Evolutionary conservation across 2,888 invertebrate genomes (phyloP).

Genomic region (Molorchus minor): DNA sequence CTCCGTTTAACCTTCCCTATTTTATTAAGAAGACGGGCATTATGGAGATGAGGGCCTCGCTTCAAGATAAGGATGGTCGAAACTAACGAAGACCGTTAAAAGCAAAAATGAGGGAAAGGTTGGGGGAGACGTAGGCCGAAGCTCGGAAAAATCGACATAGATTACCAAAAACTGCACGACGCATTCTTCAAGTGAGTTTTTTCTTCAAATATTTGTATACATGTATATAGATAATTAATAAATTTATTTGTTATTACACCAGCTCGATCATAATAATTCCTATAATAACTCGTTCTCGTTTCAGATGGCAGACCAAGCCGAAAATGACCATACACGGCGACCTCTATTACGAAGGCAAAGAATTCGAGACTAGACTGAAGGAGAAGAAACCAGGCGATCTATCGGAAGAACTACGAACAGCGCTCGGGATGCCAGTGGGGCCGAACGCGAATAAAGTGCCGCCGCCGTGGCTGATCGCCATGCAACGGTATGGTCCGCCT

Average conservation of each 20-base stretch:
- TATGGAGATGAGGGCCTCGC: conserved; percentile 98
- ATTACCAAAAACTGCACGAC: conserved; percentile 99
- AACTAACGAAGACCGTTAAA: conserved; percentile 96
- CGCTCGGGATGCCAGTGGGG: conserved; percentile 98
- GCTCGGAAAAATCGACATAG: conserved; percentile 99
- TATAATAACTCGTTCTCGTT: conserved; percentile 16
- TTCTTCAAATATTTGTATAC: conserved; percentile 11
- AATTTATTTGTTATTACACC: too few relatives aligned
- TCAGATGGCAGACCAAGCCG: conserved; percentile 97
- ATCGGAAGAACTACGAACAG: conserved; percentile 93
- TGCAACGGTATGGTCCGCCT: conserved; percentile 98
- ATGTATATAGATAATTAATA: not conserved
- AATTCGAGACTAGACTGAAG: conserved; percentile 95
- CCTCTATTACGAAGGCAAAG: conserved; percentile 98
- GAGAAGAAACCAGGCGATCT: conserved; percentile 99
- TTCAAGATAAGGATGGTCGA: conserved; percentile 96
- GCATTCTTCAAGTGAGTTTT: conserved; percentile 91
- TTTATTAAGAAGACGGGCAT: conserved; percentile 99
- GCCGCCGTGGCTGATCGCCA: conserved; percentile 96
- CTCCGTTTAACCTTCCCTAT: conserved; percentile 97
- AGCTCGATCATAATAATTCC: not conserved
- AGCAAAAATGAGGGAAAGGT: conserved; percentile 96
- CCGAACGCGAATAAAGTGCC: conserved; percentile 88
- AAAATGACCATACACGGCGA: conserved; percentile 99
- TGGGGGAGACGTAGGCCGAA: conserved; percentile 97